These are phyloP conservation scores for Anseranas semipalmata DNA, from an alignment of 2,113 vertebrate genomes.

Conservation along the genomic window DNA sequence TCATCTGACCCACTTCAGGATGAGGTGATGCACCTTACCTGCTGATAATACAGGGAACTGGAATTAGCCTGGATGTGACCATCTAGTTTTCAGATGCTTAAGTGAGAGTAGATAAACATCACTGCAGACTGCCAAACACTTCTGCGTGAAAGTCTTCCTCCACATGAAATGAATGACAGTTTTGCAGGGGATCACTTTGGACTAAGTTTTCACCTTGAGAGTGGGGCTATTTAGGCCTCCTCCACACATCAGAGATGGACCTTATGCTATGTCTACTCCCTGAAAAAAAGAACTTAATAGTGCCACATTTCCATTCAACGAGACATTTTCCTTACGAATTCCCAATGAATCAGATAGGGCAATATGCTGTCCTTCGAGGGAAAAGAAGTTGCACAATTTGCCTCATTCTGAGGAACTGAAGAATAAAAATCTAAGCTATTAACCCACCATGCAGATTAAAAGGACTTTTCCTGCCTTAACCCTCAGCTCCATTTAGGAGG, in stretches of 20 bases:
- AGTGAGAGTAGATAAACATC: neutral
- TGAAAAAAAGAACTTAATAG: neutral
- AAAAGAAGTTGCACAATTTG: neutral
- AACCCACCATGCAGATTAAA: neutral
- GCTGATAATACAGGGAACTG: fast-evolving
- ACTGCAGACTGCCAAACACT: neutral
- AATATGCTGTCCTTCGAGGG: neutral
- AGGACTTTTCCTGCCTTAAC: neutral
- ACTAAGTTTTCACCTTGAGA: neutral
- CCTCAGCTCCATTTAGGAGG: neutral
- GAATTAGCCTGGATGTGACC: neutral
- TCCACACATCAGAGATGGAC: neutral
- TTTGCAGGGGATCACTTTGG: neutral
- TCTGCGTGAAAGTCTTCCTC: neutral
- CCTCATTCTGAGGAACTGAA: neutral
- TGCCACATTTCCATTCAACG: neutral
- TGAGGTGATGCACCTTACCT: neutral
- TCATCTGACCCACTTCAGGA: neutral
- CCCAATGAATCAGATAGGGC: neutral
- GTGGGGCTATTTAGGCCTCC: neutral
- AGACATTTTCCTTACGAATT: neutral
- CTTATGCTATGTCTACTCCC: neutral
- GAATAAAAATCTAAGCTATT: neutral
- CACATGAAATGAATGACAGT: neutral
- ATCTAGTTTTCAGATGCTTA: neutral